Conservation (phyloP, 2,888 invertebrate species). For the Onthophagus sagittarius region DNA sequence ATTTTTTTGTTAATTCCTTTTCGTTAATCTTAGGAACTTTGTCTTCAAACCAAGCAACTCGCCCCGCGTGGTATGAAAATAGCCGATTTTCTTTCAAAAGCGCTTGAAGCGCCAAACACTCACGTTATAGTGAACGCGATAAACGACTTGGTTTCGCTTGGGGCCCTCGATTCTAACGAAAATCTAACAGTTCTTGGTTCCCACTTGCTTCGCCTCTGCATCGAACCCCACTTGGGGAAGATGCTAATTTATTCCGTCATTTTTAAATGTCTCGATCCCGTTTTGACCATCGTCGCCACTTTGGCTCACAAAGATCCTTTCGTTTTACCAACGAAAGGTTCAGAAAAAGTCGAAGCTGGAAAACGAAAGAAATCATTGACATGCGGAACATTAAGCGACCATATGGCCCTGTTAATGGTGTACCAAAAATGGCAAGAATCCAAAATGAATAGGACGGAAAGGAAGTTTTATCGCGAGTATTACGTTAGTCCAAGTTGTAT, state of each 20-base stretch:
- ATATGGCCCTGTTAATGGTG: conserved; percentile 77
- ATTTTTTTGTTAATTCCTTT: too few relatives aligned
- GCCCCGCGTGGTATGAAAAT: conserved; percentile 73
- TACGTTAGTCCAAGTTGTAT: conserved; percentile 77
- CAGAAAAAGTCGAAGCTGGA: conserved; percentile 59
- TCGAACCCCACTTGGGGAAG: conserved; percentile 90
- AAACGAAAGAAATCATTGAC: conserved; percentile 66
- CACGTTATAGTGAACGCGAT: conserved; percentile 75
- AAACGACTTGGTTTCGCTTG: conserved; percentile 67
- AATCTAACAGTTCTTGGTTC: conserved; percentile 83
- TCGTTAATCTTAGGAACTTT: conserved; percentile 62
- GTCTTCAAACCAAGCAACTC: conserved; percentile 81
- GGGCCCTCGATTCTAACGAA: conserved; percentile 81
- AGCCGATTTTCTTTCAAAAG: conserved; percentile 75
- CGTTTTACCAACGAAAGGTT: conserved; percentile 66
- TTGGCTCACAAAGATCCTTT: conserved; percentile 80
- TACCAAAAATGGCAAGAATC: conserved; percentile 64
- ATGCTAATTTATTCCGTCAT: conserved; percentile 87
- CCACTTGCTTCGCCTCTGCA: conserved; percentile 84
- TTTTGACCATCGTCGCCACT: conserved; percentile 85
- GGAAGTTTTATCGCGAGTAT: conserved; percentile 69
- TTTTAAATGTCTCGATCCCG: conserved; percentile 88
- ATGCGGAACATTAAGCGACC: conserved; percentile 80
- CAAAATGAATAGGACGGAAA: conserved; percentile 60
- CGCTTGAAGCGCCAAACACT: conserved; percentile 82